These are phyloP conservation scores for Valencia hispanica DNA, from an alignment of 2,797 vertebrate genomes.

Conservation along the genomic window DNA sequence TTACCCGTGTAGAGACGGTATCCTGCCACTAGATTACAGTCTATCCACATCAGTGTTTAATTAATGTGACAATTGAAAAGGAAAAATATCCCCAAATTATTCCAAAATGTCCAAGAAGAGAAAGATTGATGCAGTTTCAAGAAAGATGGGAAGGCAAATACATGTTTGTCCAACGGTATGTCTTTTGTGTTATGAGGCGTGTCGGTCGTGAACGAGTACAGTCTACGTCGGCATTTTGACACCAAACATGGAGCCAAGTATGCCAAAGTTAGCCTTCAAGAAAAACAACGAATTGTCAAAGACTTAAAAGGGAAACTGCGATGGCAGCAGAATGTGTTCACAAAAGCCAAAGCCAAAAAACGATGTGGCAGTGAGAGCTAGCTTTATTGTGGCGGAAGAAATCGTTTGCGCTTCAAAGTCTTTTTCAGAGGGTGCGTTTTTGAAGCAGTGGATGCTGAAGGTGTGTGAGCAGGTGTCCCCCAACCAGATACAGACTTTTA, in stretches of 20 bases:
- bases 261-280: slow-evolving; percentile 12
- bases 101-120: no score
- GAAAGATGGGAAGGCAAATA: no score
- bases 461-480: not conserved
- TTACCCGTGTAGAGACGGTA: no score
- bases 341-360: not conserved
- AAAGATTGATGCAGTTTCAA: no score
- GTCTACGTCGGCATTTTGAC: slow-evolving; percentile 26
- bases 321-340: not conserved
- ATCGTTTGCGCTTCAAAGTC: not conserved
- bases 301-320: not conserved
- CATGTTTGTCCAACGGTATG: no score
- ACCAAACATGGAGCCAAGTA: slow-evolving; percentile 45
- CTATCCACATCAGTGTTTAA: no score
- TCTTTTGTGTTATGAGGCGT: not conserved
- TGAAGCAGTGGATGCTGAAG: not conserved
- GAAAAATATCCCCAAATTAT: no score
- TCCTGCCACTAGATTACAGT: no score
- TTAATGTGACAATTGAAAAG: no score
- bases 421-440: not conserved
- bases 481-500: not conserved
- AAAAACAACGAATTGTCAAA: no score
- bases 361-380: not conserved
- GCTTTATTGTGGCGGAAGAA: slow-evolving; percentile 1
- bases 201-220: slow-evolving; percentile 12